A percentile compares a stretch with the other conserved stretches of the same genome.
Conservation (phyloP, 1,140 invertebrate genomes). For the Diploscapter pachys region DNA sequence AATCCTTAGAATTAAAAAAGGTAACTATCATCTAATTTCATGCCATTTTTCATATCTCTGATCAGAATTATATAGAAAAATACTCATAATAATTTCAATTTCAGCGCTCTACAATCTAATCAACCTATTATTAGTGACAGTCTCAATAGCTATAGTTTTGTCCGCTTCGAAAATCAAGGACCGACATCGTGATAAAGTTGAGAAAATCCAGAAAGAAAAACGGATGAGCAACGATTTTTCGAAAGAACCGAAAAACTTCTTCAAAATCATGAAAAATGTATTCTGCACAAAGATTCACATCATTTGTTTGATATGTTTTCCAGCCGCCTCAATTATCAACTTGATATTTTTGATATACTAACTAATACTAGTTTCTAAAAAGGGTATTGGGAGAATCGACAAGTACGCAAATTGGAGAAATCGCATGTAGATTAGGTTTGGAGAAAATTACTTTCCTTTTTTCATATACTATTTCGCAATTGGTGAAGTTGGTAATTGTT, state of each 20-base stretch:
- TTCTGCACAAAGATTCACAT: neutral
- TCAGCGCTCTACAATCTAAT: conserved; percentile 11
- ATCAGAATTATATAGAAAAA: too few relatives aligned
- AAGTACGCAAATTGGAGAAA: too few relatives aligned
- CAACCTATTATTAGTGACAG: conserved; percentile 3
- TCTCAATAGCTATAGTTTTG: conserved; percentile 4
- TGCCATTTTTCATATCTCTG: too few relatives aligned
- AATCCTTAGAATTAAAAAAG: too few relatives aligned
- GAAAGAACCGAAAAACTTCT: too few relatives aligned
- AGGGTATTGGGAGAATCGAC: too few relatives aligned
- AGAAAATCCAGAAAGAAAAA: neutral
- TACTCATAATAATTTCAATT: neutral
- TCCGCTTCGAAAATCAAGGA: neutral
- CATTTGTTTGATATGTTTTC: neutral
- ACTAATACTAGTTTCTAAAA: too few relatives aligned
- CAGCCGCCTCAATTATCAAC: neutral
- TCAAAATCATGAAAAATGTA: neutral
- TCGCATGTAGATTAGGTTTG: too few relatives aligned
- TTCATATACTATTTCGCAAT: too few relatives aligned
- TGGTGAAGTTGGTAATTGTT: too few relatives aligned
- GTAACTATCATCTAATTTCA: too few relatives aligned
- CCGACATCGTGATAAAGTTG: neutral
- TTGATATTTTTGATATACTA: neutral
- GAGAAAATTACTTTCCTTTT: too few relatives aligned
- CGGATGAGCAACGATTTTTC: neutral